Conservation (phyloP, 1,140 invertebrate genomes). For the Drosophila pachea region DNA sequence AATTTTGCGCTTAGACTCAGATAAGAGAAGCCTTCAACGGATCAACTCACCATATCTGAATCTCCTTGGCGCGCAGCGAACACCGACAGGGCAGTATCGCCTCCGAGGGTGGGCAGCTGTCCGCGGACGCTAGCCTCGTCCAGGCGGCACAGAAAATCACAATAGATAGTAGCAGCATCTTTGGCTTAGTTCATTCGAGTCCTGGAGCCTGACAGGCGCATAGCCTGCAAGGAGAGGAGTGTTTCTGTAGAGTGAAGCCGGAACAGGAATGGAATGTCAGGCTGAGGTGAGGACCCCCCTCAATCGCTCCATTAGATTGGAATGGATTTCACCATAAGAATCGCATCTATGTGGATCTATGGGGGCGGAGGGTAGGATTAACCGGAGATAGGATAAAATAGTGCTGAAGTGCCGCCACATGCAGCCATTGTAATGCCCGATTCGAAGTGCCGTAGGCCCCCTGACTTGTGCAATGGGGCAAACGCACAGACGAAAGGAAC, state of each 20-base stretch:
- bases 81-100: slow-evolving; percentile 80
- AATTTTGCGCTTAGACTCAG: neutral
- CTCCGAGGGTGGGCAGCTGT: slow-evolving; percentile 79
- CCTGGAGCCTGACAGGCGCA: slow-evolving; percentile 21
- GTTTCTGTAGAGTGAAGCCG: too few relatives aligned
- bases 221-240: slow-evolving; percentile 29
- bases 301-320: too few relatives aligned
- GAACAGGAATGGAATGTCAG: too few relatives aligned
- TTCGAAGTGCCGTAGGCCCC: too few relatives aligned
- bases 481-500: slow-evolving; percentile 29
- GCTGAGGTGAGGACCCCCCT: too few relatives aligned
- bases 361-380: too few relatives aligned
- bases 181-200: slow-evolving; percentile 18
- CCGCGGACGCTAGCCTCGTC: slow-evolving; percentile 34
- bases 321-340: too few relatives aligned
- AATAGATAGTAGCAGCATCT: slow-evolving; percentile 37
- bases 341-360: neutral
- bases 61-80: slow-evolving; percentile 78
- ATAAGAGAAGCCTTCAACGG: too few relatives aligned
- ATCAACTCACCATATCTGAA: slow-evolving; percentile 80
- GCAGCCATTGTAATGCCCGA: slow-evolving; percentile 6
- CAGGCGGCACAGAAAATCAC: slow-evolving; percentile 41
- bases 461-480: slow-evolving; percentile 62
- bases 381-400: too few relatives aligned
- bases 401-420: too few relatives aligned